These are phyloP conservation scores for Geotrypetes seraphini DNA, from an alignment of 2,797 vertebrate species.

Conservation along the genomic window DNA sequence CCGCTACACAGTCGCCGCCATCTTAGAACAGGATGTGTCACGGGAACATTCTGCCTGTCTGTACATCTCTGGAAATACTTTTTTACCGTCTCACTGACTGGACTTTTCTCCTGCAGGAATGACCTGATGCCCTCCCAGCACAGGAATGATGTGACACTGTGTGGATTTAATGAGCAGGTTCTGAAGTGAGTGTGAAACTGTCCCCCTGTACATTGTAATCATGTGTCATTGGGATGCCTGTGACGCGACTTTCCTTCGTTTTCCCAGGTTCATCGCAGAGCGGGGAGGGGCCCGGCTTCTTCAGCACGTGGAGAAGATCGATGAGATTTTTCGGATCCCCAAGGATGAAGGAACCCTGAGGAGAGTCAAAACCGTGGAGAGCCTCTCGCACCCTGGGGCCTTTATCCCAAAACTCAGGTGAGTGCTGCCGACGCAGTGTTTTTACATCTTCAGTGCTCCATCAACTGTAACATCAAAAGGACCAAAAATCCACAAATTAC, in stretches of 20 bases:
- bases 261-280: constrained; percentile 68
- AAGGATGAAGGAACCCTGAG: constrained; percentile 24
- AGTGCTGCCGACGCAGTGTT: constrained; percentile 8
- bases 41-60: too few species aligned
- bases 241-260: too few species aligned
- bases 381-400: constrained; percentile 21
- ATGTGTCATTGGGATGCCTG: too few species aligned
- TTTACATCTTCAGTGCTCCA: too few species aligned
- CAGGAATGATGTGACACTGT: constrained; percentile 41
- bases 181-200: constrained; percentile 57
- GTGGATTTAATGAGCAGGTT: constrained; percentile 69
- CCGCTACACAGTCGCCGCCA: neutral
- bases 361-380: constrained; percentile 13
- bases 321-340: constrained; percentile 65
- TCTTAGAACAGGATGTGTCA: too few species aligned
- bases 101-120: neutral
- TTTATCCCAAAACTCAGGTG: constrained; percentile 54
- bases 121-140: constrained; percentile 6
- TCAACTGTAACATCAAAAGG: too few species aligned
- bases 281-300: constrained; percentile 65
- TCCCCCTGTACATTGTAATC: too few species aligned
- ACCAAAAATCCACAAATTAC: too few species aligned
- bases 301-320: constrained; percentile 71
- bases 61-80: too few species aligned
- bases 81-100: neutral